Evolutionary conservation across 2,797 vertebrate species (phyloP).

Genomic region (Crenuchus spilurus): DNA sequence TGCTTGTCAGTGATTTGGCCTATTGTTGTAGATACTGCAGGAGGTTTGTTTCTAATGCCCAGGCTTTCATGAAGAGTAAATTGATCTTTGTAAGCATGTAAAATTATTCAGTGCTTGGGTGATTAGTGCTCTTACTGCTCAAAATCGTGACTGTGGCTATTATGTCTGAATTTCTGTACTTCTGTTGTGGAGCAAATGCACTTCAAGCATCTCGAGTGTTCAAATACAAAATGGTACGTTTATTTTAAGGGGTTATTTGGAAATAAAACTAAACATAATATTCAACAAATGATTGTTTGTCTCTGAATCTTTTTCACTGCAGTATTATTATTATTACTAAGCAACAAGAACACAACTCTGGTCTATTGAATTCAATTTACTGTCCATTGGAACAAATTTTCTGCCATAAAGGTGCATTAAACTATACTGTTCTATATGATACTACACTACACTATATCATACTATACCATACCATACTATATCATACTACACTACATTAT

Average conservation of each 20-base stretch:
- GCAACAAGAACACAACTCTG: background rate
- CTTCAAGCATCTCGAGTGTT: background rate
- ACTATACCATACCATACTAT: too few species aligned
- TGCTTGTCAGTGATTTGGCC: slow-evolving; percentile 10
- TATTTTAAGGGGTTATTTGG: background rate
- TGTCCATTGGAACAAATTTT: too few species aligned
- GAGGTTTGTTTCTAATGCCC: background rate
- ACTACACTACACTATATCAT: too few species aligned
- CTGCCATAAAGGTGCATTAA: too few species aligned
- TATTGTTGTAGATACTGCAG: background rate
- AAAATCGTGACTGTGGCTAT: slow-evolving; percentile 10
- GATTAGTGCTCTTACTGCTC: slow-evolving; percentile 18
- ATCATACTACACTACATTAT: too few species aligned
- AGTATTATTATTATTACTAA: background rate
- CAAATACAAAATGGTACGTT: background rate
- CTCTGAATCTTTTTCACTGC: background rate
- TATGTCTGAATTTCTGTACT: slow-evolving; percentile 3
- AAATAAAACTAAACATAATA: slow-evolving; percentile 7
- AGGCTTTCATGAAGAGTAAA: background rate
- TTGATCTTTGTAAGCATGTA: slow-evolving; percentile 5
- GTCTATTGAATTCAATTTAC: too few species aligned
- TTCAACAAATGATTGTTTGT: background rate
- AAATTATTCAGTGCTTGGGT: slow-evolving; percentile 21
- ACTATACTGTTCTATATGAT: too few species aligned
- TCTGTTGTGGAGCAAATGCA: background rate